Percentiles rank a stretch among this genome's conserved stretches.
These are phyloP conservation scores for Ostrea denselamellosa DNA, from an alignment of 1,140 invertebrate species.

Conservation along the genomic window DNA sequence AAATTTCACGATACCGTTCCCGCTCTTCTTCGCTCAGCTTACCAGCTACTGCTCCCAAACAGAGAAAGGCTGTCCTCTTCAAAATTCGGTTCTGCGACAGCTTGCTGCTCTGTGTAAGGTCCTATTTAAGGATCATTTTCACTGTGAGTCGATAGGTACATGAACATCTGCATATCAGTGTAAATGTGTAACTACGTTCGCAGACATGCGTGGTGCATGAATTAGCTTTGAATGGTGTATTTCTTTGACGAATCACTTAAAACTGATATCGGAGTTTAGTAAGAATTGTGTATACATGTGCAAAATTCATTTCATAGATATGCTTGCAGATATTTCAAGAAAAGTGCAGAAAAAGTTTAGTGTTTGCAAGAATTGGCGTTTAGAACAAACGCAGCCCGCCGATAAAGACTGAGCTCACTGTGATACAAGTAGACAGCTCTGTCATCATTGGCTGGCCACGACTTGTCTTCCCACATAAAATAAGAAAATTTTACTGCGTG, in stretches of 20 bases:
- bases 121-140: constrained; percentile 26
- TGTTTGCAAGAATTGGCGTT: background rate
- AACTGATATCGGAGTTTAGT: no score
- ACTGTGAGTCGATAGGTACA: no score
- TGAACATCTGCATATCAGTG: no score
- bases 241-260: no score
- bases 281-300: no score
- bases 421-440: constrained; percentile 35
- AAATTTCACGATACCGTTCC: background rate
- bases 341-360: background rate
- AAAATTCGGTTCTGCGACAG: background rate
- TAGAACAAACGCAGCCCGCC: constrained; percentile 14
- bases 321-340: background rate
- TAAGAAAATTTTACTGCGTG: background rate
- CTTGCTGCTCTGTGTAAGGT: constrained; percentile 32
- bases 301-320: background rate
- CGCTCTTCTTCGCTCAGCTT: constrained; percentile 34
- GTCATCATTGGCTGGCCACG: constrained; percentile 40
- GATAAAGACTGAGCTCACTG: constrained; percentile 48
- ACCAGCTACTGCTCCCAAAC: constrained; percentile 48
- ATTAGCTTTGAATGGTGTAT: no score
- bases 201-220: no score
- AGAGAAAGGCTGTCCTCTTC: constrained; percentile 43
- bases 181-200: no score
- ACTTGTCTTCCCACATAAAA: background rate